phyloP scores from a whole-genome alignment of 1,140 invertebrate species.

The Copidosoma floridanum region DNA sequence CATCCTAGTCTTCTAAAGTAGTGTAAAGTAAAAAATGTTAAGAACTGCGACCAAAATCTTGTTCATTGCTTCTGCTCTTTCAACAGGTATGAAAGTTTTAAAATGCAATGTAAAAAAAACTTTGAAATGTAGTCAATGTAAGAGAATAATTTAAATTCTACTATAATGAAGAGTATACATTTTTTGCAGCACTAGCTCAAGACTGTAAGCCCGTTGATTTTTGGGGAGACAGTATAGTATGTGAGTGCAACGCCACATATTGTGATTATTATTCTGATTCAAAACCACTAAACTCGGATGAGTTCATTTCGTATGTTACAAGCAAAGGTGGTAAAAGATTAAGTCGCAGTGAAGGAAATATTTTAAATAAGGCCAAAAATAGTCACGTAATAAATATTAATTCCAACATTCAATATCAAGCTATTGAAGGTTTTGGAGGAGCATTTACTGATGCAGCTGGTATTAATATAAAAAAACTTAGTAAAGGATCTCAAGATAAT shows the following conservation, averaged over 20 bases:
- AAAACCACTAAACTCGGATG: slow-evolving; percentile 43
- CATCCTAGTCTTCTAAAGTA: too few relatives aligned
- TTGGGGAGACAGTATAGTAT: slow-evolving; percentile 64
- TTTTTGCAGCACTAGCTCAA: too few relatives aligned
- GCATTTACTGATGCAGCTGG: slow-evolving; percentile 83
- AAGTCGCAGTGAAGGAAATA: slow-evolving; percentile 36
- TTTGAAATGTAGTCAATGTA: too few relatives aligned
- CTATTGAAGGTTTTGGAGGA: slow-evolving; percentile 78
- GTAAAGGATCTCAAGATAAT: slow-evolving; percentile 52
- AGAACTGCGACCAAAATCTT: too few relatives aligned
- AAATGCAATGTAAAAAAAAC: too few relatives aligned
- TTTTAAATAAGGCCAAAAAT: slow-evolving; percentile 23
- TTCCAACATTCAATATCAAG: slow-evolving; percentile 55
- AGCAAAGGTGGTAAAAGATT: slow-evolving; percentile 59
- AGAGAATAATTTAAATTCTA: too few relatives aligned
- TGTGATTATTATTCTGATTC: slow-evolving; percentile 71
- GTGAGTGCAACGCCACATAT: slow-evolving; percentile 81
- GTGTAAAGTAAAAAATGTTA: too few relatives aligned
- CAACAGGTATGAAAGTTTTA: too few relatives aligned
- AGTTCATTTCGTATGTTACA: slow-evolving; percentile 62
- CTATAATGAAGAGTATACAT: too few relatives aligned
- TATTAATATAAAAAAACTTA: slow-evolving; percentile 71
- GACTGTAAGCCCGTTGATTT: slow-evolving; percentile 52
- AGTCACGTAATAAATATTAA: slow-evolving; percentile 9
- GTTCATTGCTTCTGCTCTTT: too few relatives aligned